Conservation (phyloP, 2,888 invertebrate species). For the Eupithecia tripunctaria region DNA sequence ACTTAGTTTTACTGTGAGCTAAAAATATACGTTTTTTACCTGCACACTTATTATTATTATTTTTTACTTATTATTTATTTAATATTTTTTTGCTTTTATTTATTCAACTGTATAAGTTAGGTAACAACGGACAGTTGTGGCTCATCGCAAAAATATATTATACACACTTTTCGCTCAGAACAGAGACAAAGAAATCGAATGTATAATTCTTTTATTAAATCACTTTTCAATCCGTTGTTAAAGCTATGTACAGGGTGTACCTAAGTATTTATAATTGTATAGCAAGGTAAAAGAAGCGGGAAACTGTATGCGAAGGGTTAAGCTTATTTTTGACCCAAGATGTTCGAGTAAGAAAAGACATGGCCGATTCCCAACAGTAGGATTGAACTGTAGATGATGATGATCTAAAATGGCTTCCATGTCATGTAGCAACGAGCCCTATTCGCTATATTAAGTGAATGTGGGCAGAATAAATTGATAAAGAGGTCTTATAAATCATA, state of each 20-base stretch:
- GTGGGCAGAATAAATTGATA: slow-evolving; percentile 14
- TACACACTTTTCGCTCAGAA: neutral
- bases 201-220: neutral
- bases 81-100: no score
- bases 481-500: neutral
- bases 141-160: no score
- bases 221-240: neutral
- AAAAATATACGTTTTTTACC: neutral
- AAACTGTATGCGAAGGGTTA: neutral
- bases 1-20: neutral
- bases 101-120: no score
- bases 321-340: neutral
- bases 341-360: neutral
- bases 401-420: neutral
- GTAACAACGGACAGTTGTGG: neutral
- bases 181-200: neutral
- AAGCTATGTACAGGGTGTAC: neutral
- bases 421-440: neutral
- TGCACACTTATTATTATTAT: neutral
- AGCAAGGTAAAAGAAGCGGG: neutral
- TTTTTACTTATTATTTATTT: neutral
- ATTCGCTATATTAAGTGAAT: slow-evolving; percentile 1
- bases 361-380: neutral
- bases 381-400: neutral
- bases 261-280: neutral